Conservation (phyloP, 2,113 vertebrate genomes). For the Pseudorhombus dupliciocellatus region DNA sequence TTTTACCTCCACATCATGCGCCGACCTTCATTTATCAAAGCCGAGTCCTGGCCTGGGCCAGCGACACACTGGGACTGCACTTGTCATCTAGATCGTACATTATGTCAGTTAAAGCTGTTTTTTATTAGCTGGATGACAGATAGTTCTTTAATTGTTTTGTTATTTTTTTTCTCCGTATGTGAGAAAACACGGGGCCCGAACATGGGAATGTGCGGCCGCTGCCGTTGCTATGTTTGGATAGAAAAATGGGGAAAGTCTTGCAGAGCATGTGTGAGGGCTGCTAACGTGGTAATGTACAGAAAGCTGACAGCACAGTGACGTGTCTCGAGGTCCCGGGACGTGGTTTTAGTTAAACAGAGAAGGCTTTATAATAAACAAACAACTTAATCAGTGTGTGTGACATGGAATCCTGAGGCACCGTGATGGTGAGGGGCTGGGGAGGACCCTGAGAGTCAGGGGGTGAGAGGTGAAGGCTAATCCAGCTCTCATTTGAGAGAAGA, state of each 20-base stretch:
- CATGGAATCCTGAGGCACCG: slow-evolving; percentile 10
- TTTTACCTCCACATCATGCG: slow-evolving; percentile 29
- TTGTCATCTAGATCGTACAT: slow-evolving; percentile 76
- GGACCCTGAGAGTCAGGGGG: slow-evolving; percentile 3
- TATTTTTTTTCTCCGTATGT: slow-evolving; percentile 39
- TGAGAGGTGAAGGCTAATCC: background rate
- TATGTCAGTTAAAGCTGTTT: slow-evolving; percentile 69
- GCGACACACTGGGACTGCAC: slow-evolving; percentile 64
- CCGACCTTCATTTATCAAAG: slow-evolving; percentile 72
- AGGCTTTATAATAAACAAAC: slow-evolving; percentile 20
- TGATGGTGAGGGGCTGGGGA: background rate
- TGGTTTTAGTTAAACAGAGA: slow-evolving; percentile 5
- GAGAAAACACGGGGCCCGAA: slow-evolving; percentile 40
- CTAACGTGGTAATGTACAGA: slow-evolving; percentile 21
- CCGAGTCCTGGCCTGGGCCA: slow-evolving; percentile 39
- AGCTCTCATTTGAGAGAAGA: slow-evolving; percentile 2
- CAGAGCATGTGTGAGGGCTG: slow-evolving; percentile 23
- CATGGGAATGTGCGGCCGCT: slow-evolving; percentile 48
- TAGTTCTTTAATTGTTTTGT: slow-evolving; percentile 67
- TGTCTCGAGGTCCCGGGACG: background rate
- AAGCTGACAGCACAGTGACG: slow-evolving; percentile 32
- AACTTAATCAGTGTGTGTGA: slow-evolving; percentile 24
- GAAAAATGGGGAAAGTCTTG: slow-evolving; percentile 18
- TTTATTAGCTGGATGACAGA: slow-evolving; percentile 73
- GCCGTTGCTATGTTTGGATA: slow-evolving; percentile 32